Evolutionary conservation across 2,797 vertebrate species (phyloP).

Genomic region (Paguma larvata): DNA sequence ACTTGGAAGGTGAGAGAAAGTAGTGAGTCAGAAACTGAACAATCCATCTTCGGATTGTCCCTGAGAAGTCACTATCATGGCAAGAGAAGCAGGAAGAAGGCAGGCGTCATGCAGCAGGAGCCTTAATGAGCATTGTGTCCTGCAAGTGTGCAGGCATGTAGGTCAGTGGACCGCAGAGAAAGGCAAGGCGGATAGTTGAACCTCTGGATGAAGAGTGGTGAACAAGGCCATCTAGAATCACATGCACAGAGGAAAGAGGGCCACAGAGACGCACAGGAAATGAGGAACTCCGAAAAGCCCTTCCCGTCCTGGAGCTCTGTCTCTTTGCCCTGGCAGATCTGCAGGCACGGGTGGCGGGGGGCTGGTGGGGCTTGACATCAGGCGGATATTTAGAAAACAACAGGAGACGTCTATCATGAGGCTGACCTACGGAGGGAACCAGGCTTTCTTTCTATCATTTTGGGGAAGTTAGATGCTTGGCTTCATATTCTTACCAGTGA

Average conservation of each 20-base stretch:
- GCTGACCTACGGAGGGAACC: neutral
- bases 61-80: neutral
- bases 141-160: fast-evolving
- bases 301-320: neutral
- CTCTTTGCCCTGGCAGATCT: neutral
- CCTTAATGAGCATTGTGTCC: too few species aligned
- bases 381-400: neutral
- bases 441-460: neutral
- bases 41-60: neutral
- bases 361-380: too few species aligned
- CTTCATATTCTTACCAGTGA: neutral
- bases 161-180: fast-evolving
- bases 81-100: neutral
- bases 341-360: neutral
- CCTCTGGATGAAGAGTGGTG: neutral
- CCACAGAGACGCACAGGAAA: fast-evolving
- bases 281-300: neutral
- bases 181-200: too few species aligned
- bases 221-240: neutral
- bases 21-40: neutral
- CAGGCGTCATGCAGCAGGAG: neutral
- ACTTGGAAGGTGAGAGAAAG: neutral
- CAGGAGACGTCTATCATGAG: too few species aligned
- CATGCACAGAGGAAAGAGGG: too few species aligned
- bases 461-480: too few species aligned